Evolutionary conservation across 2,797 vertebrate species (phyloP).

Genomic region (Pangasius macronema): DNA sequence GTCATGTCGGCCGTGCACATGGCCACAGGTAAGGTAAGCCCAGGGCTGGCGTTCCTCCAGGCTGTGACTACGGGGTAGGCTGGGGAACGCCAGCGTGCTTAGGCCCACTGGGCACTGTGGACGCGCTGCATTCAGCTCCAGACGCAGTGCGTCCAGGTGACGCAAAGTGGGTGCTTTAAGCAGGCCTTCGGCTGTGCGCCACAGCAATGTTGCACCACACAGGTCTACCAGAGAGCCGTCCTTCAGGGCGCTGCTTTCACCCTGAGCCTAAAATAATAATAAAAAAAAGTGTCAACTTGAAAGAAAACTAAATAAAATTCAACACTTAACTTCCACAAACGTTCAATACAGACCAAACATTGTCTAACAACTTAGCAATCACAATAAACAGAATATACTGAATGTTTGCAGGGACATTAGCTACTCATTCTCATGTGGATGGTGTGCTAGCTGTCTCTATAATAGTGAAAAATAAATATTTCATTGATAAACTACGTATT

Average conservation of each 20-base stretch:
- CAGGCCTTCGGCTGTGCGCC: slow-evolving; percentile 78
- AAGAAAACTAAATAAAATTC: not conserved
- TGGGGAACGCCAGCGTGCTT: slow-evolving; percentile 96
- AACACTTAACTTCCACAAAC: not conserved
- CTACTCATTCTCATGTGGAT: not conserved
- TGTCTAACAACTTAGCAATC: not conserved
- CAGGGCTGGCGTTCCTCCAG: slow-evolving; percentile 96
- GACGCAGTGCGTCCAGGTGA: slow-evolving; percentile 93
- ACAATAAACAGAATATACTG: not conserved
- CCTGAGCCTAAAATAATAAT: slow-evolving; percentile 81
- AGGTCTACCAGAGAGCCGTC: slow-evolving; percentile 86
- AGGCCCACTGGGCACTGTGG: slow-evolving; percentile 98
- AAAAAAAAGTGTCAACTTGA: not conserved
- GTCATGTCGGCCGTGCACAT: slow-evolving; percentile 93
- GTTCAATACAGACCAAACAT: not conserved
- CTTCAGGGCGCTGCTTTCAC: slow-evolving; percentile 90
- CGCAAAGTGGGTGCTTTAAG: slow-evolving; percentile 75
- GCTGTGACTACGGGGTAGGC: slow-evolving; percentile 89
- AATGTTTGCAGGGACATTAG: not conserved
- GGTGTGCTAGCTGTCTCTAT: not conserved
- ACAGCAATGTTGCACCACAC: slow-evolving; percentile 78
- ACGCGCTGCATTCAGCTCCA: slow-evolving; percentile 94
- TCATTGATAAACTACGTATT: not conserved
- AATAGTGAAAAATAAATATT: not conserved
- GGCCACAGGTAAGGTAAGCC: slow-evolving; percentile 93